Base-by-base conservation (phyloP, 2,888 invertebrate genomes). In the Druceiella hillmani region DNA sequence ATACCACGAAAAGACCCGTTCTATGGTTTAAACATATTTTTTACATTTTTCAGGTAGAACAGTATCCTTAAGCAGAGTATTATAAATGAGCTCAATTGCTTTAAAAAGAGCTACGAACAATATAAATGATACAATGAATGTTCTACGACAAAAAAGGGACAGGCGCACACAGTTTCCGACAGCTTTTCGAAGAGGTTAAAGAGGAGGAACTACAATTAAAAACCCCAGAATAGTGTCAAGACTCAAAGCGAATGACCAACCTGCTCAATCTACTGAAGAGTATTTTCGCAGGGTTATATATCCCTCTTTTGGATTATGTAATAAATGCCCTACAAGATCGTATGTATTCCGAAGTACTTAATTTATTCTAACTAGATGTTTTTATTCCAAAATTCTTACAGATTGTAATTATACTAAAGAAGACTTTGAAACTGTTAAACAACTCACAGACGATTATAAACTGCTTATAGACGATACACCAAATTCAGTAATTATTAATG, bases 301-400 rank as follows among this genome's bases (percentile, higher is more conserved):
- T 52, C 36, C 50, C 55, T 43, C 50, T 56, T 47, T 41, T 55
- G 40, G 51, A 51, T 44, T 44, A 45, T 25, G 44, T 54, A 36
- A 44, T 49, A 25, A 40, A 28, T 33, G 49, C 51, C 30, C 36
- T 50, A 3, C 39, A 46, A 24, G 41, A 46, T 13, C 33, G 46
- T 12, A 43, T 45, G 6, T 49, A 50, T 36, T 43, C 49, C 31
- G 51, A 50, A 17, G 43, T 49, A 28, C 38, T 50, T 36, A 33
- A 49, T 40, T 48, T 52, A 34, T 35, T 50, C 48, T 36, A 47
- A 31, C 42, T 50, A 39, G 40, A 44, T 31, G 45, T 47, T 27
- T 51, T 50, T 38, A 41, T 51, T 17, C 48, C 49, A 33, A 43
- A 44, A 44, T 38, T n/a, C n/a, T n/a, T n/a, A n/a, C n/a, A n/a